phyloP scores from a whole-genome alignment of 2,888 invertebrate species.

The Abscondita cerata region DNA sequence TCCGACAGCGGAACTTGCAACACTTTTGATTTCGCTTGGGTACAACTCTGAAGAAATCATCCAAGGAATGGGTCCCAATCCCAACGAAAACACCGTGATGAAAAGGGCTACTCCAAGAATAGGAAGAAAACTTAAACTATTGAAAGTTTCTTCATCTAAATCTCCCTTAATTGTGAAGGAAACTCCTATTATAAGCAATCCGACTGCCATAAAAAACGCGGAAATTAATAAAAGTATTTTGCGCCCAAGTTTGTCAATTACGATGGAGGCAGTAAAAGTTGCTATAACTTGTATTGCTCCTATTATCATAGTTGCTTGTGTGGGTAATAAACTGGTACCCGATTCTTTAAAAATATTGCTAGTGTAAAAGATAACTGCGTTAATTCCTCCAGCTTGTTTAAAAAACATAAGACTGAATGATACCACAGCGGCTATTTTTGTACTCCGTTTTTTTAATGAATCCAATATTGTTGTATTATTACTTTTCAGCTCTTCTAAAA shows the following conservation, averaged over 20 bases:
- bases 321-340: constrained; percentile 64
- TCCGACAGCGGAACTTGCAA: constrained; percentile 79
- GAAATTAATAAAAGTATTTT: constrained; percentile 77
- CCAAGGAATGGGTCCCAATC: constrained; percentile 90
- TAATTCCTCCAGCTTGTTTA: constrained; percentile 86
- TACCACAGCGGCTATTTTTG: constrained; percentile 72
- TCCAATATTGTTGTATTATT: constrained; percentile 64
- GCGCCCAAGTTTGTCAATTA: constrained; percentile 84
- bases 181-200: constrained; percentile 72
- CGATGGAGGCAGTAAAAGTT: constrained; percentile 75
- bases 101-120: constrained; percentile 76
- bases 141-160: constrained; percentile 58
- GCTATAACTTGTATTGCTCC: constrained; percentile 83
- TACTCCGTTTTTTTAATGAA: constrained; percentile 62
- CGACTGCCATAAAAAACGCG: constrained; percentile 72
- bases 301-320: constrained; percentile 76
- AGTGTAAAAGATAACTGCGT: constrained; percentile 83
- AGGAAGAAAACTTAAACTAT: constrained; percentile 75
- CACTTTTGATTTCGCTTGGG: constrained; percentile 77
- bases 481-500: constrained; percentile 62
- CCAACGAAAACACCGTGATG: constrained; percentile 81
- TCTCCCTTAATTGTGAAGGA: constrained; percentile 66
- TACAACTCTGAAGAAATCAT: constrained; percentile 85
- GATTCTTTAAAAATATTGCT: constrained; percentile 75
- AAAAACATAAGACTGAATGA: constrained; percentile 85